Conservation (phyloP, 2,113 vertebrate genomes). For the Mesoclemmys tuberculata region DNA sequence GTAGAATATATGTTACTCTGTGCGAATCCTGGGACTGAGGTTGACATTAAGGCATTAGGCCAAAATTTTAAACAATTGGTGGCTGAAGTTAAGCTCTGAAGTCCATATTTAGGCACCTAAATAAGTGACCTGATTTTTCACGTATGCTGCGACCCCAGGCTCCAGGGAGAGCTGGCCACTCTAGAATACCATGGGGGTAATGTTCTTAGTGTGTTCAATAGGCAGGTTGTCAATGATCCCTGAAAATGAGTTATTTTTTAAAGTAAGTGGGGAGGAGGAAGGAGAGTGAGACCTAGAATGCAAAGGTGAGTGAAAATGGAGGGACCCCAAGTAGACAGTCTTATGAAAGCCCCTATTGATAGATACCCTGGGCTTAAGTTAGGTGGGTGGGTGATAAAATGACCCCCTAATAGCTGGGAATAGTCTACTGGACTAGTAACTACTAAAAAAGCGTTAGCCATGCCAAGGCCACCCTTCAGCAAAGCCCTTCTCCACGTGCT, state of each 20-base stretch:
- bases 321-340: neutral
- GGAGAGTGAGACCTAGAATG: neutral
- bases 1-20: neutral
- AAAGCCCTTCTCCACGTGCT: neutral
- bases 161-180: neutral
- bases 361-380: neutral
- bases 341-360: neutral
- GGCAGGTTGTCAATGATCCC: neutral
- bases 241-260: neutral
- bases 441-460: neutral
- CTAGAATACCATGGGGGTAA: neutral
- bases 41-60: neutral
- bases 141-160: neutral
- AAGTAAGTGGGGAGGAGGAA: neutral
- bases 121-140: neutral
- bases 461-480: neutral
- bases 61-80: neutral
- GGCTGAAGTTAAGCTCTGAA: neutral
- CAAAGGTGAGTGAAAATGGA: neutral
- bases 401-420: neutral
- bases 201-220: neutral
- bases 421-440: neutral
- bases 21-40: neutral
- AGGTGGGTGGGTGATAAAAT: neutral
- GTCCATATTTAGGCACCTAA: neutral